These are phyloP conservation scores for Oscheius sp. DNA, from an alignment of 2,888 invertebrate species.

Conservation along the genomic window DNA sequence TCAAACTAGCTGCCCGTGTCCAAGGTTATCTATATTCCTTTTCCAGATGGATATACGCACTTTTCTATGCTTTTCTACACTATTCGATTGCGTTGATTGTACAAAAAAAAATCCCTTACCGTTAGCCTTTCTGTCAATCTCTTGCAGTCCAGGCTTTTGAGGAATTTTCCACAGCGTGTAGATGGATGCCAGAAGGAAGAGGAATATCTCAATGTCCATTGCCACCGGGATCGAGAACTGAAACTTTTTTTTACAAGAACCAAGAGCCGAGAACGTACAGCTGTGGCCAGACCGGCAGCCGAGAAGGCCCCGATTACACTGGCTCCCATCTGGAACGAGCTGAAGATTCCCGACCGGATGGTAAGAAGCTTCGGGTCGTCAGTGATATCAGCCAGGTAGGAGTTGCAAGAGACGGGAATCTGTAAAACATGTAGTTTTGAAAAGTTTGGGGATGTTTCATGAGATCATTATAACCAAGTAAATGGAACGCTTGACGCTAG, in stretches of 20 bases:
- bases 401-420: constrained; percentile 61
- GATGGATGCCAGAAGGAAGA: constrained; percentile 54
- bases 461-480: no score
- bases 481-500: not conserved
- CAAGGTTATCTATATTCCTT: no score
- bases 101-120: constrained; percentile 4
- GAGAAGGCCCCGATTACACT: constrained; percentile 54
- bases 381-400: constrained; percentile 62
- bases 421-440: not conserved
- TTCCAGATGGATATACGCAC: no score
- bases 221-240: constrained; percentile 48
- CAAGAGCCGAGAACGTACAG: not conserved
- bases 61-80: no score
- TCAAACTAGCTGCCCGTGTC: no score
- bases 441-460: no score
- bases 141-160: constrained; percentile 42
- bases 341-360: constrained; percentile 52
- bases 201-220: constrained; percentile 54
- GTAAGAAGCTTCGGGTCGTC: constrained; percentile 45
- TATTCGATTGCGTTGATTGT: not conserved
- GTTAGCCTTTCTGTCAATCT: constrained; percentile 33
- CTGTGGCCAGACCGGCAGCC: constrained; percentile 42
- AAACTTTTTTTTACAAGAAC: constrained; percentile 4
- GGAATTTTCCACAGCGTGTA: constrained; percentile 57
- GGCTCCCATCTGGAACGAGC: constrained; percentile 47